Percentiles rank a stretch among this genome's conserved stretches.
phyloP scores from a whole-genome alignment of 1,140 invertebrate species.

The Euglossa dilemma region DNA sequence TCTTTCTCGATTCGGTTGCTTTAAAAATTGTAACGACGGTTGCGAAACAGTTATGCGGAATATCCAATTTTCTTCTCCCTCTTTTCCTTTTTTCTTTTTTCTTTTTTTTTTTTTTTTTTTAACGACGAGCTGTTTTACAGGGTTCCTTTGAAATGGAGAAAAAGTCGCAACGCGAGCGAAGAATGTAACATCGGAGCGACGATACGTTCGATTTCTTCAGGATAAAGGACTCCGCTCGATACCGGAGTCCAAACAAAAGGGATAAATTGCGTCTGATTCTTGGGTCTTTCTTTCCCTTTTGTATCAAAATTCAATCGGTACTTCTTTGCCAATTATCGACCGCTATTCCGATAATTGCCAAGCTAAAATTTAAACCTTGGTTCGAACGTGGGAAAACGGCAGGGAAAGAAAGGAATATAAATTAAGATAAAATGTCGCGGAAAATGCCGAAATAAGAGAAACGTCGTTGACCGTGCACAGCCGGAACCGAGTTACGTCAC shows the following conservation, averaged over 20 bases:
- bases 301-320: neutral
- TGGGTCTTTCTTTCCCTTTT: too few species aligned
- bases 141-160: neutral
- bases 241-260: too few species aligned
- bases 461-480: neutral
- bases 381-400: neutral
- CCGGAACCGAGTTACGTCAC: neutral
- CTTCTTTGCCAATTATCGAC: neutral
- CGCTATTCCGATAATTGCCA: neutral
- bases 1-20: neutral
- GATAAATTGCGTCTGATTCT: too few species aligned
- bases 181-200: neutral
- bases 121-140: neutral
- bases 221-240: too few species aligned
- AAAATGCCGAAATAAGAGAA: too few species aligned
- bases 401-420: too few species aligned
- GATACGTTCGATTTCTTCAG: neutral
- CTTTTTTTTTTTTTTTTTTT: neutral
- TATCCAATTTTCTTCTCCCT: neutral
- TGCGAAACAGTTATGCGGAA: neutral
- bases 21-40: conserved; percentile 11
- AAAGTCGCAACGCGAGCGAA: neutral
- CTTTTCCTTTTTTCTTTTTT: too few species aligned
- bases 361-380: neutral
- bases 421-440: too few species aligned